Conservation (phyloP, 35 echinoderm and acorn worm species). For the Eucidaris tribuloides region DNA sequence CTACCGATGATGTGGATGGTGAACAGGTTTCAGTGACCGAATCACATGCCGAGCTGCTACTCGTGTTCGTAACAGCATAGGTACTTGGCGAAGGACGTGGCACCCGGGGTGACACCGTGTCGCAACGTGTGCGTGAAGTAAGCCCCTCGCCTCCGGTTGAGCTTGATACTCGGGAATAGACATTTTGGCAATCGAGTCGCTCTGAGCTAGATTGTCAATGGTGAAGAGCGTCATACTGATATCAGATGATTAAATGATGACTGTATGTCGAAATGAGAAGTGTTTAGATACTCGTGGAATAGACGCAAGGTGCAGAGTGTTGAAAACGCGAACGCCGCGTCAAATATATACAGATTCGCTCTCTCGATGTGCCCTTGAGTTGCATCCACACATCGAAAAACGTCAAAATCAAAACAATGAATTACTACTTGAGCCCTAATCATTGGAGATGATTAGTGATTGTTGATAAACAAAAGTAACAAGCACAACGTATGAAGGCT, state of each 20-base stretch:
- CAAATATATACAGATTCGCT: too few species aligned
- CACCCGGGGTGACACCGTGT: not conserved
- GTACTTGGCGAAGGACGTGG: not conserved
- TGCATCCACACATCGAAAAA: too few species aligned
- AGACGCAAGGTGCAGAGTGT: too few species aligned
- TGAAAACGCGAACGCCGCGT: too few species aligned
- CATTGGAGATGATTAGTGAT: too few species aligned
- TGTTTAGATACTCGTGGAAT: not conserved
- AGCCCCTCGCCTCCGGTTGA: constrained; percentile 11
- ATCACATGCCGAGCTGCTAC: too few species aligned
- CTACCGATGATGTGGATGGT: not conserved
- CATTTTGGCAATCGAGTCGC: constrained; percentile 2
- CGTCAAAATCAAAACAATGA: too few species aligned
- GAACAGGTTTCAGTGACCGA: not conserved
- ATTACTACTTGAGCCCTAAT: too few species aligned
- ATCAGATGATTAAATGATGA: too few species aligned
- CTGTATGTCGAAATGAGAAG: not conserved
- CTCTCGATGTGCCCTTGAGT: too few species aligned
- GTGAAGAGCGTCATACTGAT: constrained; percentile 74
- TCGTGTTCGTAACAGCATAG: not conserved
- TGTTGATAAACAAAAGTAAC: too few species aligned
- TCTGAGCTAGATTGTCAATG: constrained; percentile 69
- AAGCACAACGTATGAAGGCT: too few species aligned
- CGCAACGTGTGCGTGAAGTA: not conserved
- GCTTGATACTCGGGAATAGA: not conserved